phyloP scores from a whole-genome alignment of 37 sponge, comb jelly and placozoan species.

The Corticium candelabrum region DNA sequence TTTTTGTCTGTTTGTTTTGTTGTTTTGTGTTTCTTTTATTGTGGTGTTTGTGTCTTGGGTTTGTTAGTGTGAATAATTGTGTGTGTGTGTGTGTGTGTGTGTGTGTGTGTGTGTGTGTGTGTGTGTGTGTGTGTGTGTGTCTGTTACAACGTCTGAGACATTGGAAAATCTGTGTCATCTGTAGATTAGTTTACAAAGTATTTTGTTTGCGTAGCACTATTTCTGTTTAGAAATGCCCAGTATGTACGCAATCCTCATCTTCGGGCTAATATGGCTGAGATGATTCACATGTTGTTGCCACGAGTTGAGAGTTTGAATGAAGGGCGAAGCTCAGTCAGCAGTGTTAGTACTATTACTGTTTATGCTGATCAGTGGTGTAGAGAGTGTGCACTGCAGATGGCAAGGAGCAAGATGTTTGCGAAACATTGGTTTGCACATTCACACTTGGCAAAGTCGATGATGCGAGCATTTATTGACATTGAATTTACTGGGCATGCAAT shows the following conservation, averaged over 20 bases:
- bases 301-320: background rate
- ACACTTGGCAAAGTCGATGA: conserved; percentile 32
- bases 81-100: too few relatives aligned
- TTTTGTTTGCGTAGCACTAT: background rate
- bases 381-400: background rate
- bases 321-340: background rate
- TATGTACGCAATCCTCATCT: conserved; percentile 65
- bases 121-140: too few relatives aligned
- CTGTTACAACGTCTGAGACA: background rate
- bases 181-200: too few relatives aligned
- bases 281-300: background rate
- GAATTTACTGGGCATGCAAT: conserved; percentile 73
- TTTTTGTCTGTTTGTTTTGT: too few relatives aligned
- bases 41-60: too few relatives aligned
- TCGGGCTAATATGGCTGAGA: conserved; percentile 58
- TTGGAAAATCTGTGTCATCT: too few relatives aligned
- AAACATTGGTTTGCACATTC: conserved; percentile 12
- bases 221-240: conserved; percentile 10
- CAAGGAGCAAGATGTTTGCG: too few relatives aligned
- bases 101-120: too few relatives aligned
- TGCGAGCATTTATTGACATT: conserved; percentile 76
- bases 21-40: too few relatives aligned
- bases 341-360: too few relatives aligned
- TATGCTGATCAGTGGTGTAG: background rate
- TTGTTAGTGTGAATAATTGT: too few relatives aligned